These are phyloP conservation scores for Drosophila elegans DNA, from an alignment of 1,140 invertebrate species.

Conservation along the genomic window DNA sequence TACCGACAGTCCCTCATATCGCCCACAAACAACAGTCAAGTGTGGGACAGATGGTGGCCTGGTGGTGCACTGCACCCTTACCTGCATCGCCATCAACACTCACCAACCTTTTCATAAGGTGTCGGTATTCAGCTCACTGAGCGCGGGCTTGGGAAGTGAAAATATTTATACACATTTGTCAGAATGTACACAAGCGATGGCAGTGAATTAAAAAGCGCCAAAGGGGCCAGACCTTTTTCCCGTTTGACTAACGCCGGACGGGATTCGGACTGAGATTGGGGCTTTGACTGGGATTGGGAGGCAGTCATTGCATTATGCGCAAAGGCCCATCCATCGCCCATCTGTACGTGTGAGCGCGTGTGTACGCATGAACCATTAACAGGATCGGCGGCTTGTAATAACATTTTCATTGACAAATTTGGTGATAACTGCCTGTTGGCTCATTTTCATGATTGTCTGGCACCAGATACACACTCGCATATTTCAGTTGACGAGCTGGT, in stretches of 20 bases:
- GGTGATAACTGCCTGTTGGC: conserved; percentile 59
- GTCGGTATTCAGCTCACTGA: conserved; percentile 53
- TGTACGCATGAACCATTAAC: conserved; percentile 65
- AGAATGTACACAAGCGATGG: conserved; percentile 40
- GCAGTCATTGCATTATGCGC: conserved; percentile 16
- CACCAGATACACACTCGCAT: conserved; percentile 2
- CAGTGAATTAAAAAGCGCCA: conserved; percentile 71
- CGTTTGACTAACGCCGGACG: conserved; percentile 22
- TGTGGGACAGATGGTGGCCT: conserved; percentile 16
- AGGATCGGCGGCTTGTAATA: conserved; percentile 68
- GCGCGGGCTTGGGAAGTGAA: conserved; percentile 30
- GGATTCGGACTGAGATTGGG: not conserved
- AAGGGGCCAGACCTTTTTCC: conserved; percentile 42
- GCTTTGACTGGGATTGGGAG: not conserved
- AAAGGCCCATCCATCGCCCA: conserved; percentile 4
- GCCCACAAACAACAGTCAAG: conserved; percentile 9
- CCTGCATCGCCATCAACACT: not conserved
- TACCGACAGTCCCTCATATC: conserved; percentile 6
- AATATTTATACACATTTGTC: conserved; percentile 67
- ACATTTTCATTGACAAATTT: conserved; percentile 79
- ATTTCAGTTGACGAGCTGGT: not conserved
- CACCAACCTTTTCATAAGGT: conserved; percentile 32
- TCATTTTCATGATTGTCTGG: conserved; percentile 55
- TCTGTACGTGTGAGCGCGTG: conserved; percentile 1
- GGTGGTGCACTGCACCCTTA: conserved; percentile 3